These are phyloP conservation scores for Hemicordylus capensis DNA, from an alignment of 2,113 vertebrate genomes.

Conservation along the genomic window DNA sequence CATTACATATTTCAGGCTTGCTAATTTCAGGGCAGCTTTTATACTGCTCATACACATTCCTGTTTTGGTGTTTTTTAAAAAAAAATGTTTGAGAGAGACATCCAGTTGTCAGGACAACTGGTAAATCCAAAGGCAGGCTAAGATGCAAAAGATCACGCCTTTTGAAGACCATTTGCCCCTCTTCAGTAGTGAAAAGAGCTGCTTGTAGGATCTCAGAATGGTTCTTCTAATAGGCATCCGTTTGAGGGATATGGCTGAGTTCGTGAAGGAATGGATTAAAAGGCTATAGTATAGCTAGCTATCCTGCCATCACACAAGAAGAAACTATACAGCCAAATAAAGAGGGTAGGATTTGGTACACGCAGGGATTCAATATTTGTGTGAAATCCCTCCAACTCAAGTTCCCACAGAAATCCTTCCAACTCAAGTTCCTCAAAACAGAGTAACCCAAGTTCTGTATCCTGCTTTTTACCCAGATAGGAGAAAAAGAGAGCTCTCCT, in stretches of 20 bases:
- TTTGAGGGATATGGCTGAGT: background rate
- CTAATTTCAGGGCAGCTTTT: constrained; percentile 17
- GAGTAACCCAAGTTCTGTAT: too few relatives aligned
- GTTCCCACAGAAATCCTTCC: too few relatives aligned
- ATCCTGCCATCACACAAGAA: background rate
- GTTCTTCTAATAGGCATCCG: background rate
- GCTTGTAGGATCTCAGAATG: constrained; percentile 4
- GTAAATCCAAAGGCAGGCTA: background rate
- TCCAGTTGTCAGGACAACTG: constrained; percentile 32
- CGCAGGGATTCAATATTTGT: too few relatives aligned
- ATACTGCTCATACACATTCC: background rate
- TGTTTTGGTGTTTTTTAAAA: background rate
- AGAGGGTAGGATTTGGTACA: too few relatives aligned
- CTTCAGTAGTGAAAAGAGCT: background rate
- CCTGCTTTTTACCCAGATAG: too few relatives aligned
- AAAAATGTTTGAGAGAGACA: constrained; percentile 18
- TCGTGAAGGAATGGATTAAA: background rate
- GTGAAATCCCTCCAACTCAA: too few relatives aligned
- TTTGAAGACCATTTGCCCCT: constrained; percentile 9
- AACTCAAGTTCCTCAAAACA: too few relatives aligned
- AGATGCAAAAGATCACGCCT: constrained; percentile 9
- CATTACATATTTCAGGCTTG: constrained; percentile 33
- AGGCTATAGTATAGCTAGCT: background rate
- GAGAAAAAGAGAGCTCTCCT: too few relatives aligned
- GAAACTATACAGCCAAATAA: background rate